Evolutionary conservation across 2,797 vertebrate species (phyloP).

Genomic region (Botia almorhae): DNA sequence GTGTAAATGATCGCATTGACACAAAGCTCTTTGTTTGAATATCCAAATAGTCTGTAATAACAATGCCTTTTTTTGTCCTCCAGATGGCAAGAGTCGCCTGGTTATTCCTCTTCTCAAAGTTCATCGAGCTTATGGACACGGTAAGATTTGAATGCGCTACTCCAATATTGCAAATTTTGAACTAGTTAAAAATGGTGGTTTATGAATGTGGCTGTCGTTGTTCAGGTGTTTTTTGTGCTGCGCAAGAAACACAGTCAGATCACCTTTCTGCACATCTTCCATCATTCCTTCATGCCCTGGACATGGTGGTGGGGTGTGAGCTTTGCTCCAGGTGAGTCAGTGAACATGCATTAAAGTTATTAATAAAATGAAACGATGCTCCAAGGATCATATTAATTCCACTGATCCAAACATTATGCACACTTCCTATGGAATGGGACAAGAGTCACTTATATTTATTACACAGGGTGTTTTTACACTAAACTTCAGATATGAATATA

Average conservation of each 20-base stretch:
- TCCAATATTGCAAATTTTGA: neutral
- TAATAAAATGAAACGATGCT: too few relatives aligned
- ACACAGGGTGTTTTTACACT: neutral
- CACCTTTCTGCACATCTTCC: constrained; percentile 97
- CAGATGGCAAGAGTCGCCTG: constrained; percentile 96
- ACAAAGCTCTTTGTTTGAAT: neutral
- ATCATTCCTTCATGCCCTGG: constrained; percentile 97
- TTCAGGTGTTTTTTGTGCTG: constrained; percentile 94
- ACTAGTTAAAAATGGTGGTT: neutral
- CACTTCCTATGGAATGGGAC: too few relatives aligned
- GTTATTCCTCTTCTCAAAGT: constrained; percentile 97
- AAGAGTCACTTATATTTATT: too few relatives aligned
- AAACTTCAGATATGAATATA: neutral
- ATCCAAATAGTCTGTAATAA: neutral
- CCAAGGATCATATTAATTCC: too few relatives aligned
- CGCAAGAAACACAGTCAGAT: constrained; percentile 96
- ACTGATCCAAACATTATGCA: too few relatives aligned
- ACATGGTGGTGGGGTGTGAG: constrained; percentile 98
- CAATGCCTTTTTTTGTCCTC: neutral
- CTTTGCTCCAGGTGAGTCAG: constrained; percentile 88
- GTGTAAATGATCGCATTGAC: neutral
- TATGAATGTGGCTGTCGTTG: constrained; percentile 5
- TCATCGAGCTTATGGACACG: constrained; percentile 95
- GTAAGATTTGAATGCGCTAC: constrained; percentile 74
- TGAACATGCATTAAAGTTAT: too few relatives aligned